Percentiles rank a stretch among this genome's conserved stretches.
Evolutionary conservation across 2,113 vertebrate species (phyloP).

Genomic region (Columbina picui): DNA sequence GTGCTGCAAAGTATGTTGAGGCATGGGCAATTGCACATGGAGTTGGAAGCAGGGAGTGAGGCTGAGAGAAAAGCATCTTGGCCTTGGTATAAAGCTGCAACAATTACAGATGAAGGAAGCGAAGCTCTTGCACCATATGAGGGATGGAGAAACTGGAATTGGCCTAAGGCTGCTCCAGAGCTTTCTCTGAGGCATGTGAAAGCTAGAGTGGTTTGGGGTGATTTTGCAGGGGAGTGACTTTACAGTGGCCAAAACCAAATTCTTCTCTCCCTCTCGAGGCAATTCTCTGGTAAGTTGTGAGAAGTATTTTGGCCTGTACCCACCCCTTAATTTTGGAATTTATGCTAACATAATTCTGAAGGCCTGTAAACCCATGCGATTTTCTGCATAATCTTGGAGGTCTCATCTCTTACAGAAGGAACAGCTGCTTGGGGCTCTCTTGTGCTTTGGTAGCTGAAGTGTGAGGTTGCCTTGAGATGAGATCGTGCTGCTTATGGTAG

Average conservation of each 20-base stretch:
- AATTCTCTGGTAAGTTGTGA: not conserved
- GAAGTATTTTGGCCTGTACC: not conserved
- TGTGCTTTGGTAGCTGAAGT: not conserved
- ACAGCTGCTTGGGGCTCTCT: not conserved
- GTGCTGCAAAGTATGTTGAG: not conserved
- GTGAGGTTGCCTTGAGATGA: not conserved
- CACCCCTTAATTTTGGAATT: not conserved
- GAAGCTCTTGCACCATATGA: not conserved
- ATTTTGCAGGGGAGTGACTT: not conserved
- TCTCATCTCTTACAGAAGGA: not conserved
- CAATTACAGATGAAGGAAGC: not conserved
- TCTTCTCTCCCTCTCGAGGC: not conserved
- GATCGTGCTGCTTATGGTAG: not conserved
- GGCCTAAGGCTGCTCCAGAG: not conserved
- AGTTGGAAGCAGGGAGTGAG: not conserved
- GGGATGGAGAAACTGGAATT: not conserved
- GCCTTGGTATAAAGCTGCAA: not conserved
- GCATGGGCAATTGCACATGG: not conserved
- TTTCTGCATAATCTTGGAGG: not conserved
- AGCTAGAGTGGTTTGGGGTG: not conserved
- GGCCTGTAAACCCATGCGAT: not conserved
- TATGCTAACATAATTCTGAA: not conserved
- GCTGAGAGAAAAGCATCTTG: not conserved
- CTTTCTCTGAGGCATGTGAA: not conserved
- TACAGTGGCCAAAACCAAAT: not conserved